Base-by-base conservation (phyloP, 2,888 invertebrate species). In the Drosophila prostipennis region DNA sequence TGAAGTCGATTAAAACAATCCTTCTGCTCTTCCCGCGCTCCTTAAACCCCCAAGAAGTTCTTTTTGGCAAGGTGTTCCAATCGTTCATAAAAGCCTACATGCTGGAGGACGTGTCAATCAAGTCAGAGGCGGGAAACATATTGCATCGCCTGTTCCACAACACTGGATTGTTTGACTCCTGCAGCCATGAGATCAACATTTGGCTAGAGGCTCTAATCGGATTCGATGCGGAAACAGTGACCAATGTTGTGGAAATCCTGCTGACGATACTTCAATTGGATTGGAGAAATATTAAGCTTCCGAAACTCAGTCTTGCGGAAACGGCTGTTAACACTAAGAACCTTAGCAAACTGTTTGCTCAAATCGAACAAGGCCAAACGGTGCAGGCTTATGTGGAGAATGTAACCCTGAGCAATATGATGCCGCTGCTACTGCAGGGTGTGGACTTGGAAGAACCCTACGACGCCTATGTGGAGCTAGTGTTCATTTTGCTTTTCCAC, bases 151-250 rank as follows among this genome's bases (percentile, higher is more conserved):
- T 96, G 64, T 93, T 96, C 29, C 93, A 92, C 77, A 94, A 93
- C 64, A 94, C 94, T 0, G 93, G 93, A 6, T 92, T 95, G 74
- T 96, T 96, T 88, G 93, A 93, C 19, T 94, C 94, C 73, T 92
- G 93, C 71, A 79, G 77, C 29, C 76, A 90, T 60, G 96, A 96
- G 91, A 94, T 96, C 43, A 94, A 95, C 87, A 92, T 96, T 64
- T 95, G 96, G 93, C 90, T 95, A 32, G 93, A 95, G 78, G 89
- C 92, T 74, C 65, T 91, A 48, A 61, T 91, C 48, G 77, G 83
- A 80, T 72, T 84, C 55, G 76, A 86, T 72, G 73, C 63, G 0
- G 64, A 71, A 5, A 84, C 89, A 0, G 86, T 91, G 2, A 79
- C 85, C 23, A 74, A 90, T 42, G 89, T 90, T 2, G 74, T 88